Evolutionary conservation across 1,140 invertebrate species (phyloP).

Genomic region (Brachionus koreanus): DNA sequence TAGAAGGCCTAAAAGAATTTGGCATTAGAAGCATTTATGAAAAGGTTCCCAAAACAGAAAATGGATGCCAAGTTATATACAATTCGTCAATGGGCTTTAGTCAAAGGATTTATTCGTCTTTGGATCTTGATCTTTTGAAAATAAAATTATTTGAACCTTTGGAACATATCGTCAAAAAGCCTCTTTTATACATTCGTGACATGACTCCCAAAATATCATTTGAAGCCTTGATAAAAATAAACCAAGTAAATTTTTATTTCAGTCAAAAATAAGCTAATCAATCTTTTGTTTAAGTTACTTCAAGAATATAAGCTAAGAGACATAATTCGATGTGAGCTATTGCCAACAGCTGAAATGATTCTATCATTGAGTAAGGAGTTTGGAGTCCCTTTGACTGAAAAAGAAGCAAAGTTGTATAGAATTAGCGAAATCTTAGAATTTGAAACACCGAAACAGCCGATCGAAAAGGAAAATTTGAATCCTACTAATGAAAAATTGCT

Average conservation of each 20-base stretch:
- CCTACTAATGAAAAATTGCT: background rate
- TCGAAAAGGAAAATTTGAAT: slow-evolving; percentile 33
- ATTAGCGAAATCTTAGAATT: background rate
- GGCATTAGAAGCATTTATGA: slow-evolving; percentile 52
- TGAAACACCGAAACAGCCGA: background rate
- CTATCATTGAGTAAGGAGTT: slow-evolving; percentile 57
- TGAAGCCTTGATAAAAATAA: slow-evolving; percentile 52
- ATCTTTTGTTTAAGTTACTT: background rate
- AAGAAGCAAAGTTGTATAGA: slow-evolving; percentile 50
- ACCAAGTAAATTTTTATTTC: slow-evolving; percentile 49
- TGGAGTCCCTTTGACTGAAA: slow-evolving; percentile 55
- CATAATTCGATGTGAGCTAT: slow-evolving; percentile 52
- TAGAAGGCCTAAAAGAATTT: slow-evolving; percentile 54
- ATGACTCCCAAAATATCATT: slow-evolving; percentile 57
- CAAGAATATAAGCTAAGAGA: slow-evolving; percentile 49
- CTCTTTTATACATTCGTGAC: slow-evolving; percentile 56
- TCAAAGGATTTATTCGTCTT: slow-evolving; percentile 53
- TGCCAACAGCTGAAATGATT: slow-evolving; percentile 56
- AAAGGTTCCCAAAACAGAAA: slow-evolving; percentile 44
- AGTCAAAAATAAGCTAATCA: background rate
- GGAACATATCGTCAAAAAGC: slow-evolving; percentile 52
- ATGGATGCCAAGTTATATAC: slow-evolving; percentile 54
- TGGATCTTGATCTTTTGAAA: slow-evolving; percentile 56
- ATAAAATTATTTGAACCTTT: slow-evolving; percentile 57
- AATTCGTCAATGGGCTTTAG: slow-evolving; percentile 55